Evolutionary conservation across 2,113 vertebrate species (phyloP), one percentile per base, ranked within the genome.

Genomic region (Anhinga anhinga): DNA sequence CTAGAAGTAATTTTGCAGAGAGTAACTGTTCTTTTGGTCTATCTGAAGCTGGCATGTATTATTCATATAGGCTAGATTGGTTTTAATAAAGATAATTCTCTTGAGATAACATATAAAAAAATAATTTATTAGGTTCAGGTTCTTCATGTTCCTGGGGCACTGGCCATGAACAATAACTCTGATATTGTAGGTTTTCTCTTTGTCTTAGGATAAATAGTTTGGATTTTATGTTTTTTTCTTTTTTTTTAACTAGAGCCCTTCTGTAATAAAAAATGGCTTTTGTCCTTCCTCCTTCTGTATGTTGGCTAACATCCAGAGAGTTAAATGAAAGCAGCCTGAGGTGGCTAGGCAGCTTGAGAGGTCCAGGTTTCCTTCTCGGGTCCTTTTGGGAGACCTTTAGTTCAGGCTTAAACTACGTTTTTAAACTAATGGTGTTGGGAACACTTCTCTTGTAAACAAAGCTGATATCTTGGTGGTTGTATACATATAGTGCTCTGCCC

Each of bases 61-160:
- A 92, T 94, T 96, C 55, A 72, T 91, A 90, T 67, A 62, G n/a
- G 11, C 38, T 44, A 73, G 70, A 38, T 78, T 74, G 32, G 52
- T 71, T 96, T 95, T 88, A 87, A 83, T 95, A 88, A 90, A 93
- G 40, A 77, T 55, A 94, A 90, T 93, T 95, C 20, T 82, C 42
- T 88, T 87, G 66, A 72, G 62, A 95, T 93, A 95, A 76, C 26
- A 36, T 30, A 90, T 45, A 14, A 72, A 80, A 92, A 62, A 92
- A 2, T 91, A 1, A 1, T 73, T 77, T 92, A 86, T 97, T 83
- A 91, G 55, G 30, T 74, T 81, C 53, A 42, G 44, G 12, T 80
- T 82, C 36, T 87, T 84, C 38, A 11, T 58, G 32, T 77, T 88
- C 59, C 49, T 63, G 55, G 18, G 25, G 22, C 34, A 21, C 36